phyloP scores from a whole-genome alignment of 2,888 invertebrate species.

The Girardia tigrina region DNA sequence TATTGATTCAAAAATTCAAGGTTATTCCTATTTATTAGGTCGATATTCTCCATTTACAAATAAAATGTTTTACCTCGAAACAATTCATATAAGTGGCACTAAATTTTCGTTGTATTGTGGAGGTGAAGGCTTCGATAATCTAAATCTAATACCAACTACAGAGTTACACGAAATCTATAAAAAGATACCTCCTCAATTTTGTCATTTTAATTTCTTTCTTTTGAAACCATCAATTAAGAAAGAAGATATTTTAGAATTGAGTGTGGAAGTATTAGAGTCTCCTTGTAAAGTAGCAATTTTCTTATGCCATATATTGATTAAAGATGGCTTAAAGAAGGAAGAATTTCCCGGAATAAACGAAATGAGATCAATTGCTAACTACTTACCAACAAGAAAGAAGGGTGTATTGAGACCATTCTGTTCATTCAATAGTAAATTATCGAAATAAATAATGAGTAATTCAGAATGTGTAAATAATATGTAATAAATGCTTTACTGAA shows the following conservation, averaged over 20 bases:
- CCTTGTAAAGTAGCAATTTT: neutral
- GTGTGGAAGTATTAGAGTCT: neutral
- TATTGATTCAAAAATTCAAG: neutral
- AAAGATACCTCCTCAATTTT: neutral
- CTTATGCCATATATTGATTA: neutral
- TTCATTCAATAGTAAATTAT: constrained; percentile 11
- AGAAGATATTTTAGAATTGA: neutral
- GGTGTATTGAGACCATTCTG: neutral
- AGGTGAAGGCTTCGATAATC: neutral
- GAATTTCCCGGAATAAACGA: neutral
- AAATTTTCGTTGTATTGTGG: neutral
- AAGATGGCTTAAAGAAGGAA: neutral
- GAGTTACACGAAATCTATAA: neutral
- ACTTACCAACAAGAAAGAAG: neutral
- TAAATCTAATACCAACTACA: neutral
- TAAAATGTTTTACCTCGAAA: neutral
- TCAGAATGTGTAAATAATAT: no score
- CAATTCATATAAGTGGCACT: neutral
- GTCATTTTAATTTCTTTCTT: neutral
- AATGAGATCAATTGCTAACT: neutral
- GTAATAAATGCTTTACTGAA: no score
- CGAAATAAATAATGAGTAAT: no score
- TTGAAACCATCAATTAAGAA: neutral
- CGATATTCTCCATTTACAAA: neutral
- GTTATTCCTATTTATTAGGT: neutral